A percentile compares a stretch with the other conserved stretches of the same genome.
Conservation (phyloP, 2,113 vertebrate species). For the Xyliphius kryptos region DNA sequence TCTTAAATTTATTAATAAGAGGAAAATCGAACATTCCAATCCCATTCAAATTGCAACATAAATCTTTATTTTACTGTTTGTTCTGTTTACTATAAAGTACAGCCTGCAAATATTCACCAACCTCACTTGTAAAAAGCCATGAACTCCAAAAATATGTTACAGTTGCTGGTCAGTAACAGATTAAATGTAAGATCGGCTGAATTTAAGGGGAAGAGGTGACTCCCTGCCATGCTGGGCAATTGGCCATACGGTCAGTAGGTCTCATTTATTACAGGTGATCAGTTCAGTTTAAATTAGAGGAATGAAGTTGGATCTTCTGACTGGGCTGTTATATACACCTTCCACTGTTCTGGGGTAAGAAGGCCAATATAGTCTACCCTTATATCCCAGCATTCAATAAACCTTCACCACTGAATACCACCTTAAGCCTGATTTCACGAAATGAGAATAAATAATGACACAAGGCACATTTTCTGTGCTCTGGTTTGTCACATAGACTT, state of each 20-base stretch:
- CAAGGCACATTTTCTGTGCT: constrained; percentile 6
- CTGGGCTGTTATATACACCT: background rate
- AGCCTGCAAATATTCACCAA: no score
- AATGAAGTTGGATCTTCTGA: background rate
- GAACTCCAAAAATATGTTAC: no score
- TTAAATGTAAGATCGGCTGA: background rate
- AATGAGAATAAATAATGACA: constrained; percentile 16
- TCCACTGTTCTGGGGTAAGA: background rate
- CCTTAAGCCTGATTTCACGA: background rate
- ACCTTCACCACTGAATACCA: background rate
- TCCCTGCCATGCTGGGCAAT: background rate
- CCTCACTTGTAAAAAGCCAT: no score
- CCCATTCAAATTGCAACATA: no score
- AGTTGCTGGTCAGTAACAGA: background rate
- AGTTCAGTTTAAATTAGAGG: background rate
- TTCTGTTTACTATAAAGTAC: no score
- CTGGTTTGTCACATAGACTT: constrained; percentile 10
- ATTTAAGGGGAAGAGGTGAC: background rate
- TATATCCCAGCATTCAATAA: background rate
- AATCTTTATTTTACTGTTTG: no score
- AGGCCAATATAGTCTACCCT: background rate
- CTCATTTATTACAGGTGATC: constrained; percentile 15
- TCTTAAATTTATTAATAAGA: no score
- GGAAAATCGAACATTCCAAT: no score
- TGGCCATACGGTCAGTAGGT: background rate